Evolutionary conservation across 2,888 invertebrate species (phyloP), one percentile per base, ranked within the genome.

Genomic region (Scaptomyza cyrtandrae): DNA sequence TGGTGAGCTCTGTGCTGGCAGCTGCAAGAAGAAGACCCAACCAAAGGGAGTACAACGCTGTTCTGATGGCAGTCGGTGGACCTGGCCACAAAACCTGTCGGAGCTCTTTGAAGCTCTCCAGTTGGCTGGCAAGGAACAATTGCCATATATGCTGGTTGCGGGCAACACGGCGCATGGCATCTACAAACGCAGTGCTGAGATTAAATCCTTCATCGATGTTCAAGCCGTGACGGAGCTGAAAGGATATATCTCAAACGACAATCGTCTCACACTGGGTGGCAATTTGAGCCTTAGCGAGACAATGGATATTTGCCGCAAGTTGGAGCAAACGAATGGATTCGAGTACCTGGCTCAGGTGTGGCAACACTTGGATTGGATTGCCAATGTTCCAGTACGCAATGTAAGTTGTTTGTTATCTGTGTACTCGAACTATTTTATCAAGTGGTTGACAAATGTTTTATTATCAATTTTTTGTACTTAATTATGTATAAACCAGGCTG

Each of bases 141-240:
- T 92, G 11, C 85, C 76, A 3, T 96, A 95, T 73, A 93, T 94
- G 90, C 89, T 97, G 10, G 93, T 96, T 0, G 95, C 94, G 27
- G 97, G 97, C 14, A 96, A 96, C 85, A 97, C 97, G 1, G 96
- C 95, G 3, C 95, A 94, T 91, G 97, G 97, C 11, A 93, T 93
- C 2, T 93, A 92, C 71, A 90, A 93, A 3, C 88, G 91, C 11
- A 63, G 75, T 3, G 39, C 58, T 0, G 70, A 79, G 11, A 80
- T 91, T 55, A 93, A 93, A 69, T 90, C 94, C 6, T 94, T 95
- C 56, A 94, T 96, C 53, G 95, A 96, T 79, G 92, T 96, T 0
- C 94, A 93, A 48, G 91, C 91, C 0, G 92, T 96, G 7, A 85
- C 91, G 9, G 95, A 95, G 62, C 88, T 96, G 4, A 93, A 93